phyloP scores from a whole-genome alignment of 2,888 invertebrate genomes.

The Magallana nippona region DNA sequence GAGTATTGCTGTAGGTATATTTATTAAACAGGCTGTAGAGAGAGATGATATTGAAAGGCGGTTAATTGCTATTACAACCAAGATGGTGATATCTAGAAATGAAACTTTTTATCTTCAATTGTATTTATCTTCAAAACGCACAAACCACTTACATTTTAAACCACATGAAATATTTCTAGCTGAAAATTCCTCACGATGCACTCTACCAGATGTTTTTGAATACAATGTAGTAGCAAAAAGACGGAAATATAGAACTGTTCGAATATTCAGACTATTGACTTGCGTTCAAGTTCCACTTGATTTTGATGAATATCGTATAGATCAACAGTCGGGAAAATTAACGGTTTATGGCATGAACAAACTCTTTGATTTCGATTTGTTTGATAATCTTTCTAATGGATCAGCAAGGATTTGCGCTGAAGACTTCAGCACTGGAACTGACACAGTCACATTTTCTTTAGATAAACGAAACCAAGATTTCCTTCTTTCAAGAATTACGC shows the following conservation, averaged over 20 bases:
- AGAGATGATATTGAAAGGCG: not conserved
- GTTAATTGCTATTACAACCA: not conserved
- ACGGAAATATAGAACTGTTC: not conserved
- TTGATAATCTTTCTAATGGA: no score
- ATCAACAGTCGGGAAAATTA: not conserved
- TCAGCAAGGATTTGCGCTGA: no score
- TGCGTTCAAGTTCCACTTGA: not conserved
- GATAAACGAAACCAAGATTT: no score
- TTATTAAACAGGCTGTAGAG: no score
- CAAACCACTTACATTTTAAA: not conserved
- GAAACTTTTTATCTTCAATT: no score
- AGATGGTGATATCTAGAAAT: not conserved
- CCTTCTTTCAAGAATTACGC: no score
- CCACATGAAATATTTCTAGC: not conserved
- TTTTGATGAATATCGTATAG: not conserved
- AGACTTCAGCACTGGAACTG: no score
- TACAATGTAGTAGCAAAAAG: not conserved
- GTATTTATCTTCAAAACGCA: no score
- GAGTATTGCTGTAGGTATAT: no score
- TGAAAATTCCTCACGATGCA: not conserved
- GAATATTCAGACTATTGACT: not conserved
- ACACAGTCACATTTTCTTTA: no score
- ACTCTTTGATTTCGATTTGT: no score
- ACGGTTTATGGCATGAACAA: no score
- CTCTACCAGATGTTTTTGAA: not conserved